Conservation (phyloP, 2,797 vertebrate species). For the Lepus townsendii region DNA sequence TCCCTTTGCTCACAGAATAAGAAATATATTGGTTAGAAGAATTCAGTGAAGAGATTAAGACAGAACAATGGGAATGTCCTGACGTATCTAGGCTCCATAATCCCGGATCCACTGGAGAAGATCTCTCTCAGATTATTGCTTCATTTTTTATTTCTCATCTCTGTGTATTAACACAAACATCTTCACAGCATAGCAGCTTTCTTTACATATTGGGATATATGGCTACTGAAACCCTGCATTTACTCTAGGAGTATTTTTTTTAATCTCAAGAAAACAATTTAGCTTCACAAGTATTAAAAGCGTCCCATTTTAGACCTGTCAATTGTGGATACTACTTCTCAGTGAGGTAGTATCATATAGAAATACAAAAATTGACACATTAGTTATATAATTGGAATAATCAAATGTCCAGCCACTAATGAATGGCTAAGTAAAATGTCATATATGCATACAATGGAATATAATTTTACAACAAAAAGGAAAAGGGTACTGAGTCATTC, state of each 20-base stretch:
- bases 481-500: background rate
- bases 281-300: background rate
- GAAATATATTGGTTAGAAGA: background rate
- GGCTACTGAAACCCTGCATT: background rate
- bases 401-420: background rate
- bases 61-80: background rate
- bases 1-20: background rate
- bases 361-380: background rate
- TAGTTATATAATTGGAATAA: background rate
- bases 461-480: background rate
- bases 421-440: background rate
- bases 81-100: rapidly evolving
- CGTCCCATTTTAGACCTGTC: background rate
- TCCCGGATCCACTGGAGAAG: background rate
- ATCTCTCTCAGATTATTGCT: background rate
- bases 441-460: background rate
- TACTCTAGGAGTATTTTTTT: background rate
- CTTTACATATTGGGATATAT: background rate
- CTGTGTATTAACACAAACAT: background rate
- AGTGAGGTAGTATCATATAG: background rate
- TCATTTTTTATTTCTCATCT: background rate
- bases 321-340: background rate
- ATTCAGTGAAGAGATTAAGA: background rate
- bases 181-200: background rate
- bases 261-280: background rate